Conservation (phyloP, 35 echinoderm and acorn worm species). For the Amphiura filiformis region DNA sequence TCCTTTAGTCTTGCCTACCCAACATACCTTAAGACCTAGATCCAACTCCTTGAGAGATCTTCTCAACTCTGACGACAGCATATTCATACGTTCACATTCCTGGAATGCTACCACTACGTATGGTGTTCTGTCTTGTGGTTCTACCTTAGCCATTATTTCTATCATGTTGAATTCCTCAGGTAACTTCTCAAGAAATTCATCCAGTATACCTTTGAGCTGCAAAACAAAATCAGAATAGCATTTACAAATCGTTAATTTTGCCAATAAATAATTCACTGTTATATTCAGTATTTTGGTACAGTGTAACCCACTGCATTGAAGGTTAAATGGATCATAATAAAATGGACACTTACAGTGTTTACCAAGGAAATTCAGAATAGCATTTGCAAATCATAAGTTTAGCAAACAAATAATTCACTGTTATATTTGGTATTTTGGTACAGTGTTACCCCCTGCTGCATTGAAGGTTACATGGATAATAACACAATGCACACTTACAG, state of each 20-base stretch:
- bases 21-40: slow-evolving; percentile 94
- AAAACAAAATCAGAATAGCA: not conserved
- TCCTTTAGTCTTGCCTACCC: no score
- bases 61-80: slow-evolving; percentile 87
- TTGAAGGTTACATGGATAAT: no score
- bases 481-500: no score
- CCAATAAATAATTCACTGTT: no score
- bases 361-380: no score
- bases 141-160: slow-evolving; percentile 84
- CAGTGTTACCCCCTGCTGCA: no score
- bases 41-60: slow-evolving; percentile 93
- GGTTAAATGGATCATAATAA: no score
- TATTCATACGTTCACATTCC: slow-evolving; percentile 99
- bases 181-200: slow-evolving; percentile 95
- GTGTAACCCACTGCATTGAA: no score
- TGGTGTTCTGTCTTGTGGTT: slow-evolving; percentile 69
- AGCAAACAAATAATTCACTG: no score
- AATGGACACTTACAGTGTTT: no score
- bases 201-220: slow-evolving; percentile 82
- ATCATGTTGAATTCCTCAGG: slow-evolving; percentile 99
- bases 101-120: slow-evolving; percentile 97
- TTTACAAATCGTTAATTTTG: not conserved
- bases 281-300: not conserved
- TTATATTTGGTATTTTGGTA: no score
- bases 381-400: no score